Evolutionary conservation across 2,797 vertebrate genomes (phyloP).

Genomic region (Chrosomus eos): DNA sequence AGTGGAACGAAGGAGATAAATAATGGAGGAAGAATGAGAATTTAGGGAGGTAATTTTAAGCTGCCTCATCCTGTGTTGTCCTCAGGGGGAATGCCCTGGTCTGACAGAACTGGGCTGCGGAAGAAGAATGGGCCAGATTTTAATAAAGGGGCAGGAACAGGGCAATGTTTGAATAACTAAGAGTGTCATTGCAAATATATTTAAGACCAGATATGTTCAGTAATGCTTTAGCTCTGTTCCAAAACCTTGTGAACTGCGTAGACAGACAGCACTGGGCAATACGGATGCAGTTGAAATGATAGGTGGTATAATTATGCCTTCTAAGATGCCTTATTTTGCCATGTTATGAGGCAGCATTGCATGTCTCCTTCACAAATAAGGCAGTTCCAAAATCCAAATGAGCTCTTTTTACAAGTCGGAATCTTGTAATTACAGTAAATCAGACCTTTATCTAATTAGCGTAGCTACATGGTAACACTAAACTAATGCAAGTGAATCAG

Average conservation of each 20-base stretch:
- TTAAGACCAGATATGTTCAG: constrained; percentile 18
- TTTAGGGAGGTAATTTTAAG: constrained; percentile 50
- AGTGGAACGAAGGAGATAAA: constrained; percentile 3
- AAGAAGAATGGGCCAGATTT: constrained; percentile 41
- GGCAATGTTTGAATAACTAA: constrained; percentile 44
- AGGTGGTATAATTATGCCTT: not conserved
- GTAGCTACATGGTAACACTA: not conserved
- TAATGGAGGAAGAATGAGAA: constrained; percentile 25
- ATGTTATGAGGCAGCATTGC: not conserved
- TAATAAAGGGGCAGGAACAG: constrained; percentile 46
- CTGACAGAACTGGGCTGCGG: constrained; percentile 51
- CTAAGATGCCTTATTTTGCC: not conserved
- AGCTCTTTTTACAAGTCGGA: not conserved
- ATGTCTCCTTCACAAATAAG: not conserved
- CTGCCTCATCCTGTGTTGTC: constrained; percentile 30
- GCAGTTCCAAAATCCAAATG: not conserved
- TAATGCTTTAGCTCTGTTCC: not conserved
- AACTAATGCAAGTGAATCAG: not conserved
- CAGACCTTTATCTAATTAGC: not conserved
- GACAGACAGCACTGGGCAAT: not conserved
- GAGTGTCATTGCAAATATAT: constrained; percentile 37
- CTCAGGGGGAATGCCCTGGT: constrained; percentile 47
- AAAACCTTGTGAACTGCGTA: not conserved
- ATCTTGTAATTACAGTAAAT: not conserved
- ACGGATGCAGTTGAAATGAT: not conserved